These are phyloP conservation scores for Mobula hypostoma DNA, from an alignment of 2,113 vertebrate genomes.

Conservation along the genomic window DNA sequence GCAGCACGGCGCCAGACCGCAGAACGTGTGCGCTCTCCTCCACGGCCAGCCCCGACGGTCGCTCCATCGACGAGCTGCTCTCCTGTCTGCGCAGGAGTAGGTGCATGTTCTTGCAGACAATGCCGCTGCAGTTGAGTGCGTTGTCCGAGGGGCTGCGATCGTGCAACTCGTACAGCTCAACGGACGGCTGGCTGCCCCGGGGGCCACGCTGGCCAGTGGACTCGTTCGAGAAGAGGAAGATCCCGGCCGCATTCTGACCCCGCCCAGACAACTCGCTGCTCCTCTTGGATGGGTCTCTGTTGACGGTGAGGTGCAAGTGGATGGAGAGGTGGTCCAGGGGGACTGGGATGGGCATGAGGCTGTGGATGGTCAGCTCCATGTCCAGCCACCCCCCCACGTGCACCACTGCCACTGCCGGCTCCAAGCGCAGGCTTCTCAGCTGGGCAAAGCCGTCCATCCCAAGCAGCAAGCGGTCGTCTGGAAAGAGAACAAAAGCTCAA, in stretches of 20 bases:
- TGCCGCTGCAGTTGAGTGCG: conserved; percentile 69
- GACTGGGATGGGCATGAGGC: conserved; percentile 79
- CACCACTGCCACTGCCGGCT: conserved; percentile 71
- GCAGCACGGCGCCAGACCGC: conserved; percentile 60
- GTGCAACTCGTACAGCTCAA: conserved; percentile 77
- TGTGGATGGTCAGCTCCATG: conserved; percentile 72
- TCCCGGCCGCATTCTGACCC: conserved; percentile 52
- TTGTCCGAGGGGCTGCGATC: conserved; percentile 83
- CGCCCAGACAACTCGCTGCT: conserved; percentile 62
- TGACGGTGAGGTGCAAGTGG: conserved; percentile 75
- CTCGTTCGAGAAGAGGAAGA: conserved; percentile 61
- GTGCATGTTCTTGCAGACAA: conserved; percentile 88
- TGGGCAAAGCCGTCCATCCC: conserved; percentile 78
- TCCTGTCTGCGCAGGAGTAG: conserved; percentile 78
- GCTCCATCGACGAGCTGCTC: conserved; percentile 62
- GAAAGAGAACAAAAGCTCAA: neutral
- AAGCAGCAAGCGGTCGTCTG: conserved; percentile 67
- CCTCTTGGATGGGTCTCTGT: conserved; percentile 72
- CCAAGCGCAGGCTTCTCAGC: conserved; percentile 72
- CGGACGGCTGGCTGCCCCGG: conserved; percentile 47
- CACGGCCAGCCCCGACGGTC: conserved; percentile 53
- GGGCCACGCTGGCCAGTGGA: conserved; percentile 41
- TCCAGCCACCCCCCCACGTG: conserved; percentile 76
- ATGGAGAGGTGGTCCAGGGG: conserved; percentile 70
- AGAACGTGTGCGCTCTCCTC: conserved; percentile 74